A percentile compares a stretch with the other conserved stretches of the same genome.
phyloP scores from a whole-genome alignment of 2,888 invertebrate genomes.

The Automeris io region DNA sequence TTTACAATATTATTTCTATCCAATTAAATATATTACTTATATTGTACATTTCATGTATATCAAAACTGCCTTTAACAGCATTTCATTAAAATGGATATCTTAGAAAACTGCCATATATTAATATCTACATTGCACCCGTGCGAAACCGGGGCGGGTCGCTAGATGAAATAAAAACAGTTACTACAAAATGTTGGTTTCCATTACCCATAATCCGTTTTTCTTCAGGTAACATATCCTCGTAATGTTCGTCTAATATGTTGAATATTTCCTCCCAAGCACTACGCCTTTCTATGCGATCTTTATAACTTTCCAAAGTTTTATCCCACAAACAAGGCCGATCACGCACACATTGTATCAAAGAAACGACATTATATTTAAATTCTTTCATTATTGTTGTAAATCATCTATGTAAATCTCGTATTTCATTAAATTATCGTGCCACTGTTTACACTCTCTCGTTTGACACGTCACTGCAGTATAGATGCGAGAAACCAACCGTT shows the following conservation, averaged over 20 bases:
- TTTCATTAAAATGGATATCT: too few relatives aligned
- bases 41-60: too few relatives aligned
- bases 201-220: conserved; percentile 50
- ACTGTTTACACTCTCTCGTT: conserved; percentile 39
- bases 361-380: conserved; percentile 54
- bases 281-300: conserved; percentile 54
- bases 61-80: too few relatives aligned
- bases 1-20: too few relatives aligned
- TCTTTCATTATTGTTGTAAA: conserved; percentile 36
- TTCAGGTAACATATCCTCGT: conserved; percentile 46
- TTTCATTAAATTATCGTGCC: conserved; percentile 12
- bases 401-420: conserved; percentile 5
- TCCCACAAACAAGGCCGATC: conserved; percentile 62
- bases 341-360: conserved; percentile 41
- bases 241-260: conserved; percentile 40
- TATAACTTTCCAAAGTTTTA: conserved; percentile 54
- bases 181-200: conserved; percentile 22
- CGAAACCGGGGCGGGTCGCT: too few relatives aligned
- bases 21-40: too few relatives aligned
- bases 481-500: too few relatives aligned
- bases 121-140: too few relatives aligned
- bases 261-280: conserved; percentile 63
- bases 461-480: conserved; percentile 44
- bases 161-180: too few relatives aligned
- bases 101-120: too few relatives aligned